These are phyloP conservation scores for Holocentrus rufus DNA, from an alignment of 2,797 vertebrate species.

Conservation along the genomic window DNA sequence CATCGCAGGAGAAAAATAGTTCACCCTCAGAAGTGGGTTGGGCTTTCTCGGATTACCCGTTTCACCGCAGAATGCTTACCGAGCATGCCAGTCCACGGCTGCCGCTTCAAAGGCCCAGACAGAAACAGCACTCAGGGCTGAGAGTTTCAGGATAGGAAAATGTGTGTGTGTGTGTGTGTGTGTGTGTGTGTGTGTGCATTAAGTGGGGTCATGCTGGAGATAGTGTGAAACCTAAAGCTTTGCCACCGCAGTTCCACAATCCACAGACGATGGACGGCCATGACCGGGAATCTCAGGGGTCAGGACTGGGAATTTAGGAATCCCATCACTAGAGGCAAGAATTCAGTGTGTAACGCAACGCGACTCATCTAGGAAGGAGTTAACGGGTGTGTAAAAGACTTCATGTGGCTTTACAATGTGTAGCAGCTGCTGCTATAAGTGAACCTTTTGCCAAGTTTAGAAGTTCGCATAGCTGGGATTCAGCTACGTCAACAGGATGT, in stretches of 20 bases:
- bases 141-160: constrained; percentile 39
- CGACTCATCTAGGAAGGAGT: constrained; percentile 51
- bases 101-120: constrained; percentile 58
- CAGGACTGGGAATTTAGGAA: constrained; percentile 67
- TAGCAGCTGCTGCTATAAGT: constrained; percentile 72
- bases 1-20: constrained; percentile 59
- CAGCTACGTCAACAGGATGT: constrained; percentile 60
- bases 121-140: constrained; percentile 42
- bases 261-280: constrained; percentile 58
- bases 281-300: constrained; percentile 71
- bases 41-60: constrained; percentile 72
- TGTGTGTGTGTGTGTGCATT: background rate
- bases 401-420: constrained; percentile 54
- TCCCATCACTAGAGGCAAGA: constrained; percentile 64
- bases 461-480: constrained; percentile 60
- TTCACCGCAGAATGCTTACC: constrained; percentile 46
- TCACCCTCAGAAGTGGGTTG: constrained; percentile 31
- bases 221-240: constrained; percentile 72
- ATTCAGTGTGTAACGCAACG: constrained; percentile 60
- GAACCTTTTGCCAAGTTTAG: constrained; percentile 67
- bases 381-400: constrained; percentile 56
- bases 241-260: constrained; percentile 44
- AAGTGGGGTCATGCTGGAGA: constrained; percentile 6
- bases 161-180: constrained; percentile 24
- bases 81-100: constrained; percentile 44